Evolutionary conservation across 1,140 invertebrate species (phyloP).

Genomic region (Condylostylus longicornis): DNA sequence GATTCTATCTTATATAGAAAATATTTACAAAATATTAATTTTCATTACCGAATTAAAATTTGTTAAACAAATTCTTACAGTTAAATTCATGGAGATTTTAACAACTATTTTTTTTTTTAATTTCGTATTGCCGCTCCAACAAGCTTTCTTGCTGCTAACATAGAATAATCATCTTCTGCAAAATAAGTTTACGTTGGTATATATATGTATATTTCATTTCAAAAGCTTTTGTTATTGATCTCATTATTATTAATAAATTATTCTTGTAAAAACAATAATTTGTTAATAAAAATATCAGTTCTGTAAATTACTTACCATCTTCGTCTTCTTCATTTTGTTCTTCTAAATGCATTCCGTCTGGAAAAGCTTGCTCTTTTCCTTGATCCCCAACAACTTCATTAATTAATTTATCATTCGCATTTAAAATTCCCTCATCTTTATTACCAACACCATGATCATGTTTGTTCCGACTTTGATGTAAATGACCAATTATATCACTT

Average conservation of each 20-base stretch:
- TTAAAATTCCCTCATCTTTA: constrained; percentile 24
- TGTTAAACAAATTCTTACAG: no score
- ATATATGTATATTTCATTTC: background rate
- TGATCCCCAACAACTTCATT: constrained; percentile 29
- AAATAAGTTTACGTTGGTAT: background rate
- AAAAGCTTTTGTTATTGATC: background rate
- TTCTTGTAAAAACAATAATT: background rate
- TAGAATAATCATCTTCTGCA: constrained; percentile 27
- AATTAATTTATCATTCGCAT: constrained; percentile 25
- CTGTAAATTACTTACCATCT: constrained; percentile 18
- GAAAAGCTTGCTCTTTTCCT: constrained; percentile 22
- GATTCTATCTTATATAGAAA: no score
- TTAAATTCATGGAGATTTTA: no score
- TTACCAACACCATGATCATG: constrained; percentile 6
- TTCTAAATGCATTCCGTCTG: constrained; percentile 24
- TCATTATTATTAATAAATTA: background rate
- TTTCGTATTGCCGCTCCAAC: constrained; percentile 25
- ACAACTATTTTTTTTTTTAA: no score
- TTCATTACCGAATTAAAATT: no score
- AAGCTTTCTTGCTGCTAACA: constrained; percentile 17
- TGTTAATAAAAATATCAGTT: background rate
- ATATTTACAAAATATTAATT: no score
- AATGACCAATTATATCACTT: no score
- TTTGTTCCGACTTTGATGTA: constrained; percentile 1
- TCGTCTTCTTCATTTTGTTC: constrained; percentile 27